Base-by-base conservation (phyloP, 2,113 vertebrate genomes). In the Merops nubicus region DNA sequence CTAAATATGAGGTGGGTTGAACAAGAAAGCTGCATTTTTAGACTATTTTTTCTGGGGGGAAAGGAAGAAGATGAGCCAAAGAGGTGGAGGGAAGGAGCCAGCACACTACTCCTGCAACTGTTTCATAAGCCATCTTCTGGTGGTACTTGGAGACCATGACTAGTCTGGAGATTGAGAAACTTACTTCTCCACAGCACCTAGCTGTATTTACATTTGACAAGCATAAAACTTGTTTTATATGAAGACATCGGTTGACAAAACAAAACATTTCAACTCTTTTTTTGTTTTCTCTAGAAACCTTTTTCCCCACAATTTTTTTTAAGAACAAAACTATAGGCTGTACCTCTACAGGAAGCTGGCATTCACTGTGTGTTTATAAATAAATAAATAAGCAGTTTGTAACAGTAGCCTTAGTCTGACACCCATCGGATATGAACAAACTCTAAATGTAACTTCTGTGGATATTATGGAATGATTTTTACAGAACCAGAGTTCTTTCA, bases 391-490 rank as follows among this genome's bases (percentile, higher is more conserved):
- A 81, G 65, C 23, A 47, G 92, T 85, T 86, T 89, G 54, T 93
- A 96, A 85, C 43, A 85, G 75, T 16, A 74, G 62, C 89, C 93
- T 96, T 85, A 89, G 51, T 91, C 85, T 89, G 73, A 92, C 59
- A 92, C 36, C 36, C 75, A 48, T 80, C 72, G 89, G 26, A 85
- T 50, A 78, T 25, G 93, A 92, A 86, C 62, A 85, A 69, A 50
- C 25, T 84, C 95, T 97, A 97, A 94, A 95, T 96, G 96, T 86
- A 97, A 96, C 78, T 81, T 74, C 25, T 1, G 5, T 26, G 57
- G 81, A 80, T 92, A 90, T 90, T 96, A 96, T n/a, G 74, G 91
- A 97, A 92, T 91, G 97, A 96, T 92, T 86, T 85, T 85, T 79
- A 89, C 73, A 91, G 65, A 93, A 69, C 60, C 42, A 82, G 56